A percentile compares a stretch with the other conserved stretches of the same genome.
Evolutionary conservation across 1,140 invertebrate genomes (phyloP).

Genomic region (Solenopsis fugax): DNA sequence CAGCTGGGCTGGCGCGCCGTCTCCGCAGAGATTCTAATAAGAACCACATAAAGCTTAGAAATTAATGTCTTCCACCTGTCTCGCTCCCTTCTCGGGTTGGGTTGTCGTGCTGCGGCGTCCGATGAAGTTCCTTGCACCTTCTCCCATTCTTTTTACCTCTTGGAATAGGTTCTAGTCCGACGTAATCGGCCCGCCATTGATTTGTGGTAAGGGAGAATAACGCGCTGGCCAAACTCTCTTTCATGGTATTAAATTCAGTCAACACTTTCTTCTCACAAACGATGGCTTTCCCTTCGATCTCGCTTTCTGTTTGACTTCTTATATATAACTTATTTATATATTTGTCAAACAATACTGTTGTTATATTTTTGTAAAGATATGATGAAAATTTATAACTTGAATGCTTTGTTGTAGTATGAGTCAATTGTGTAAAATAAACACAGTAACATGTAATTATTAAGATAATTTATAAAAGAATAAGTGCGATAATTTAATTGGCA

Average conservation of each 20-base stretch:
- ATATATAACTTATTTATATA: background rate
- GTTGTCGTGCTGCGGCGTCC: slow-evolving; percentile 39
- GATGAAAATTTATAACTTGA: background rate
- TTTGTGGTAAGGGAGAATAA: slow-evolving; percentile 65
- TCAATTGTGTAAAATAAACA: background rate
- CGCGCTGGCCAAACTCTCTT: slow-evolving; percentile 19
- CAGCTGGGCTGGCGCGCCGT: slow-evolving; percentile 74
- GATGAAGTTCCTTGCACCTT: slow-evolving; percentile 55
- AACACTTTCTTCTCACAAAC: background rate
- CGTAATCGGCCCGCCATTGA: slow-evolving; percentile 72
- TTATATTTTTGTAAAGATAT: background rate
- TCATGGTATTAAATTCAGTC: slow-evolving; percentile 61
- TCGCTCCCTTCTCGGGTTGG: slow-evolving; percentile 33
- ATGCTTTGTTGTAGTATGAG: background rate
- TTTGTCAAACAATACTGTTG: background rate
- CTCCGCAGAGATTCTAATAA: slow-evolving; percentile 78
- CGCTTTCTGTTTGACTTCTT: slow-evolving; percentile 21
- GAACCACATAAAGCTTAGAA: slow-evolving; percentile 79
- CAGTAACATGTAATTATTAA: background rate
- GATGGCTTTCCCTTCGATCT: background rate
- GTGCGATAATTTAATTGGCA: background rate
- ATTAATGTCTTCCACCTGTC: slow-evolving; percentile 78
- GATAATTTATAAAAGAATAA: slow-evolving; percentile 7
- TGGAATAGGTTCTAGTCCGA: slow-evolving; percentile 64
- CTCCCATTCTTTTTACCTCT: background rate